phyloP scores from a whole-genome alignment of 2,888 invertebrate species.

The Hoplodrina ambigua region DNA sequence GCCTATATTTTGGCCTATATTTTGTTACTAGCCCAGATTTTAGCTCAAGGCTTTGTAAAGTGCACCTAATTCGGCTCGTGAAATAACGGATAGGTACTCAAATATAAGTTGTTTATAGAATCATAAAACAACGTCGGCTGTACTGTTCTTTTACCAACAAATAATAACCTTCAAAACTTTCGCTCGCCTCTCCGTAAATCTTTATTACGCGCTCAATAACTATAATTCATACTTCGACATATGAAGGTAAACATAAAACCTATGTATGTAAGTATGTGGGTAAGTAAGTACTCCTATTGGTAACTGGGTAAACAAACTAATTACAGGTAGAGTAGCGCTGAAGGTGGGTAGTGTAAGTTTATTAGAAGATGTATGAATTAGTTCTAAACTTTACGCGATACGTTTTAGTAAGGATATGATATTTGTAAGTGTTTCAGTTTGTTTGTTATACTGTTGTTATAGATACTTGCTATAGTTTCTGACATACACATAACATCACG shows the following conservation, averaged over 20 bases:
- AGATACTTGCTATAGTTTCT: no score
- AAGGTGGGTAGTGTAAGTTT: conserved; percentile 62
- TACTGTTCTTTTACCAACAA: not conserved
- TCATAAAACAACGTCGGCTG: not conserved
- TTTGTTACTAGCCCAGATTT: no score
- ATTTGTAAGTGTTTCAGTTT: no score
- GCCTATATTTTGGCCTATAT: no score
- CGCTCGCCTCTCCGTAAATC: not conserved
- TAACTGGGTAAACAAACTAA: conserved; percentile 63
- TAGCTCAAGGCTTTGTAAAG: no score
- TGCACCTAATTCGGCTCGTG: no score
- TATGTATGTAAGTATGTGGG: conserved; percentile 5
- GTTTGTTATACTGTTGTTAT: no score
- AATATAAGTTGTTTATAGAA: not conserved
- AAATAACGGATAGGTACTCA: no score
- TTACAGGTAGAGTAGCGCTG: conserved; percentile 43
- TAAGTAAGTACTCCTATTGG: conserved; percentile 15
- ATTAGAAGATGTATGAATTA: conserved; percentile 48
- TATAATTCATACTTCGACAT: conserved; percentile 7
- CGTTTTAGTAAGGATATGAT: not conserved
- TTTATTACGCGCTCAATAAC: not conserved
- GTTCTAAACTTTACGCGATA: conserved; percentile 20
- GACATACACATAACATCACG: no score
- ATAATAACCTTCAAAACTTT: not conserved
- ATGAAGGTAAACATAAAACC: conserved; percentile 53